These are phyloP conservation scores for Linnaemya tessellans DNA, from an alignment of 2,888 invertebrate genomes.

Conservation along the genomic window DNA sequence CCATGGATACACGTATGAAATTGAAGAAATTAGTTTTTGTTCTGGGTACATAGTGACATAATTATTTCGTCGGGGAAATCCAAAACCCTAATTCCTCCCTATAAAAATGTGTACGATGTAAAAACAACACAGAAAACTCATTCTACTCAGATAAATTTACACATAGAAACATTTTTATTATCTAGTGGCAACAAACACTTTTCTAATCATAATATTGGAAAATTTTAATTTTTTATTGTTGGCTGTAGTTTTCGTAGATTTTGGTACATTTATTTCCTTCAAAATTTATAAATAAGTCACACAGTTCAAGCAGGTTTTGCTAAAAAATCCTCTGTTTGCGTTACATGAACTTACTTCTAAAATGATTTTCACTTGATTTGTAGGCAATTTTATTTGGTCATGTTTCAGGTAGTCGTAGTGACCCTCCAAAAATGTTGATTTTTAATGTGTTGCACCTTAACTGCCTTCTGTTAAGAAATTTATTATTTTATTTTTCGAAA, in stretches of 20 bases:
- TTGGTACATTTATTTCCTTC: constrained; percentile 49
- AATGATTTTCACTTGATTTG: background rate
- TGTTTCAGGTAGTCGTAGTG: no score
- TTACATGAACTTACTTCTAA: background rate
- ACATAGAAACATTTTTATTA: background rate
- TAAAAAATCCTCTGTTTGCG: background rate
- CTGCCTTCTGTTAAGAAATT: no score
- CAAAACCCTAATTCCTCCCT: background rate
- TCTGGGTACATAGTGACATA: no score
- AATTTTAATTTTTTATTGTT: constrained; percentile 33
- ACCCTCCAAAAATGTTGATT: no score
- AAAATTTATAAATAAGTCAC: constrained; percentile 41
- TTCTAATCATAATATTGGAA: constrained; percentile 4
- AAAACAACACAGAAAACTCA: background rate
- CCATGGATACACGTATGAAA: no score
- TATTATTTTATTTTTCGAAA: no score
- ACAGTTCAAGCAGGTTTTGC: background rate
- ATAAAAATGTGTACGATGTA: background rate
- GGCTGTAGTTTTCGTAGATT: background rate
- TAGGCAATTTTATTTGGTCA: background rate
- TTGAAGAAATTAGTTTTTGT: no score
- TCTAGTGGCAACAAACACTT: constrained; percentile 36
- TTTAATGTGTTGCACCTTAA: no score
- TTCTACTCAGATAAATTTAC: background rate
- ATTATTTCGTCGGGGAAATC: no score